Evolutionary conservation across 30 jellyfish, hydroid and myxozoan genomes (phyloP), one percentile per base, ranked within the genome.

Genomic region (Aurelia coerulea): DNA sequence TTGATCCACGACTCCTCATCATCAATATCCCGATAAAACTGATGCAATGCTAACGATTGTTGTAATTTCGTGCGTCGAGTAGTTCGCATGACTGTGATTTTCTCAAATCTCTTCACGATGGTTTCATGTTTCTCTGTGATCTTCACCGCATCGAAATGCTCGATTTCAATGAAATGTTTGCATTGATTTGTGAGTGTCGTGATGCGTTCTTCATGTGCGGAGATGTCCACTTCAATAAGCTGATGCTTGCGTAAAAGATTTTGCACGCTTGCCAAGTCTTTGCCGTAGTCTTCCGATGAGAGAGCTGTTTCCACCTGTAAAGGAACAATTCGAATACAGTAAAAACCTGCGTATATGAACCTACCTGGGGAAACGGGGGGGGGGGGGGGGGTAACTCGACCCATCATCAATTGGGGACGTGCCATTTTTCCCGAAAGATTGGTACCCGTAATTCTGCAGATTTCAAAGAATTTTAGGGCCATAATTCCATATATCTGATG

Each of bases 1-100:
- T 91, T 92, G 17, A 92, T 92, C 98, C 98, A 92, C 35, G 98
- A 92, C 52, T 87, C 97, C 58, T 92, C 94, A 73, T 92, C 97
- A 59, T 92, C 98, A 66, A 92, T 73, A 56, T 92, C 98, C 31
- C 98, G 88, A 65, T 80, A 92, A 53, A 86, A 92, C 81, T 92
- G 98, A 49, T 92, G 97, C 78, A 92, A 75, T 17, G 95, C 85
- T 3, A 92, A 77, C 5, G 95, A 80, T 29, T 89, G 72, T 70
- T 86, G 97, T 59, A 92, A 68, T n/a, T 80, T 80, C 13, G 90
- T 68, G 33, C 95, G 82, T 56, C 98, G 88, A 11, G 96, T 92
- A 16, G 85, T 63, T 23, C 88, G 39, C 91, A 92, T 80, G 13
- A 87, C 76, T 33, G 89, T 92, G 13, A 92, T 82, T 66, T 88